phyloP scores from a whole-genome alignment of 2,797 vertebrate genomes.

The Furcifer pardalis region DNA sequence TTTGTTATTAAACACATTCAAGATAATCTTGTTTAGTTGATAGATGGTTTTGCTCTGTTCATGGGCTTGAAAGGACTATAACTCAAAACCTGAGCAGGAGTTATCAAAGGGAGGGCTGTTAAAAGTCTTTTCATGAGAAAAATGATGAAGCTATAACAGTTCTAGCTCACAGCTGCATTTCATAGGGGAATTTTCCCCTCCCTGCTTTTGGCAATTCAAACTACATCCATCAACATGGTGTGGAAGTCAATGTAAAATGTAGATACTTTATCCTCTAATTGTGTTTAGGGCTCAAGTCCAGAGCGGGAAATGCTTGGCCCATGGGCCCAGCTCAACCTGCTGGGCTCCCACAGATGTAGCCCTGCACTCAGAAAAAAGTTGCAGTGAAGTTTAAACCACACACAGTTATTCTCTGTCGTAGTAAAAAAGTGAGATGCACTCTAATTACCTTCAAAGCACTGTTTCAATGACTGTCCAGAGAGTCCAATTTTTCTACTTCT shows the following conservation, averaged over 20 bases:
- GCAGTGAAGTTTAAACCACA: no score
- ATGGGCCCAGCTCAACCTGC: no score
- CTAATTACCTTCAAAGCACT: no score
- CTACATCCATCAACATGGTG: constrained; percentile 28
- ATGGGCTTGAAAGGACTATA: neutral
- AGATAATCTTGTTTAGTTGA: constrained; percentile 14
- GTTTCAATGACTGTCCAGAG: no score
- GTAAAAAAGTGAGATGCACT: no score
- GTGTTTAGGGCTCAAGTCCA: no score
- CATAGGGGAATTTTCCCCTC: neutral
- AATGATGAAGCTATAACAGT: constrained; percentile 33
- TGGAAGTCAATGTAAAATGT: constrained; percentile 16
- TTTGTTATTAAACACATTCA: constrained; percentile 24
- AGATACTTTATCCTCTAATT: neutral
- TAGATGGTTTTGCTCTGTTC: constrained; percentile 11
- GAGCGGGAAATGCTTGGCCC: no score
- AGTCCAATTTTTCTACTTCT: no score
- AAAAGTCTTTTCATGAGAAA: neutral
- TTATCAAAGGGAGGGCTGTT: constrained; percentile 1
- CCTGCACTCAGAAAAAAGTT: no score
- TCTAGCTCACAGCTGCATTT: neutral
- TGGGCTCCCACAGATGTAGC: no score
- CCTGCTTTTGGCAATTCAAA: constrained; percentile 33
- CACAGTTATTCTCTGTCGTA: no score
- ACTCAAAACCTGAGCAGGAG: constrained; percentile 5